Conservation (phyloP, 2,113 vertebrate genomes). For the Oryzias curvinotus region DNA sequence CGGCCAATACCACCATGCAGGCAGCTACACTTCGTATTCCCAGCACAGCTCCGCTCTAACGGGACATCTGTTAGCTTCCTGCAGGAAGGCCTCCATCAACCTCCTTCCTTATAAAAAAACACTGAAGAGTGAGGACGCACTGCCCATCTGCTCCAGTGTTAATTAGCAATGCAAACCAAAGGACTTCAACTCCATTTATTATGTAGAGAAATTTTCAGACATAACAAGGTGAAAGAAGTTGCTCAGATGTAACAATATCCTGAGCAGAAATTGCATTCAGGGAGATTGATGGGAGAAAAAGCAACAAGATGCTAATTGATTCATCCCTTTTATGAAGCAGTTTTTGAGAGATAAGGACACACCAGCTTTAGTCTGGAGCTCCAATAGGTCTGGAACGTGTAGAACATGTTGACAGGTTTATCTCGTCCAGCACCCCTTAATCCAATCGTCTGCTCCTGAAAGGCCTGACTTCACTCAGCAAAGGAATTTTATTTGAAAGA, state of each 20-base stretch:
- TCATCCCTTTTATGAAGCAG: neutral
- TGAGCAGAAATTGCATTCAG: neutral
- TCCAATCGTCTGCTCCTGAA: constrained; percentile 25
- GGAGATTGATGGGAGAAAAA: constrained; percentile 7
- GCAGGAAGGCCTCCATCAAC: constrained; percentile 44
- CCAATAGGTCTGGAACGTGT: constrained; percentile 7
- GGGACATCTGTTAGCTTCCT: constrained; percentile 70
- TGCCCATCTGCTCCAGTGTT: constrained; percentile 44
- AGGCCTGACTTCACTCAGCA: neutral
- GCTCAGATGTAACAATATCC: neutral
- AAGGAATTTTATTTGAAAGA: constrained; percentile 24
- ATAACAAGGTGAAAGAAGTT: neutral
- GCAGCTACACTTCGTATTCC: constrained; percentile 64
- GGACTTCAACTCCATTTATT: constrained; percentile 9
- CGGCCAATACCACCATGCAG: constrained; percentile 46
- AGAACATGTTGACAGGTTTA: constrained; percentile 36
- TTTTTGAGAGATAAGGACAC: constrained; percentile 1
- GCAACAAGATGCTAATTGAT: constrained; percentile 21
- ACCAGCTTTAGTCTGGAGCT: constrained; percentile 9
- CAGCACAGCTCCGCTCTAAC: constrained; percentile 47
- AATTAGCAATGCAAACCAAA: constrained; percentile 33
- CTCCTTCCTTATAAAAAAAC: constrained; percentile 35
- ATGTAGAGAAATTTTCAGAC: neutral
- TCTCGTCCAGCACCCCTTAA: constrained; percentile 41
- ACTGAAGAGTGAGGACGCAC: constrained; percentile 44